These are phyloP conservation scores for Plusia festucae DNA, from an alignment of 2,888 invertebrate genomes.

Conservation along the genomic window DNA sequence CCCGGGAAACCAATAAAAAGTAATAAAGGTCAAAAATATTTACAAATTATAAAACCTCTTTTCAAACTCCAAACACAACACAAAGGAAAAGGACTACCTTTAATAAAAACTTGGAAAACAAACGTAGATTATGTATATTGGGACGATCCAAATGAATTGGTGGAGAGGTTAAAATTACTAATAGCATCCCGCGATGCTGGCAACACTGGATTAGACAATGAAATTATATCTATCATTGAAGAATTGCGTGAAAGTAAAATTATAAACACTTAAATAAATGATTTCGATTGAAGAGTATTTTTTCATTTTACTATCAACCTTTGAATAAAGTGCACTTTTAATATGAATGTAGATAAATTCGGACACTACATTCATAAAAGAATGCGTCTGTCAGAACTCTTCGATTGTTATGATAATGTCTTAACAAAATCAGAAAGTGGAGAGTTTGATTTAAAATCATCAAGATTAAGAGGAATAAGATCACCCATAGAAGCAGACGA, in stretches of 20 bases:
- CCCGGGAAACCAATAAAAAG: slow-evolving; percentile 3
- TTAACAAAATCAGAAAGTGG: neutral
- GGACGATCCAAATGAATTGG: neutral
- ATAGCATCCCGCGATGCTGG: neutral
- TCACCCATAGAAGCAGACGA: neutral
- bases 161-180: neutral
- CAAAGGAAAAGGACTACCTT: neutral
- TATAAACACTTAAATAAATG: neutral
- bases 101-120: neutral
- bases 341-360: neutral
- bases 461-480: neutral
- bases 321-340: neutral
- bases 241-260: slow-evolving; percentile 5
- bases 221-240: slow-evolving; percentile 9
- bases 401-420: neutral
- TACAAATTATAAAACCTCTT: slow-evolving; percentile 8
- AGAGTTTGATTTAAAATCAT: neutral
- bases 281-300: too few relatives aligned
- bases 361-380: neutral
- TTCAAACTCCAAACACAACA: neutral
- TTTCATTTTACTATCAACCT: neutral
- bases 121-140: neutral
- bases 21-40: slow-evolving; percentile 12
- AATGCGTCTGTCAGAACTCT: neutral
- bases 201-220: neutral